These are phyloP conservation scores for Myodes glareolus DNA, from an alignment of 2,113 vertebrate species.

Conservation along the genomic window DNA sequence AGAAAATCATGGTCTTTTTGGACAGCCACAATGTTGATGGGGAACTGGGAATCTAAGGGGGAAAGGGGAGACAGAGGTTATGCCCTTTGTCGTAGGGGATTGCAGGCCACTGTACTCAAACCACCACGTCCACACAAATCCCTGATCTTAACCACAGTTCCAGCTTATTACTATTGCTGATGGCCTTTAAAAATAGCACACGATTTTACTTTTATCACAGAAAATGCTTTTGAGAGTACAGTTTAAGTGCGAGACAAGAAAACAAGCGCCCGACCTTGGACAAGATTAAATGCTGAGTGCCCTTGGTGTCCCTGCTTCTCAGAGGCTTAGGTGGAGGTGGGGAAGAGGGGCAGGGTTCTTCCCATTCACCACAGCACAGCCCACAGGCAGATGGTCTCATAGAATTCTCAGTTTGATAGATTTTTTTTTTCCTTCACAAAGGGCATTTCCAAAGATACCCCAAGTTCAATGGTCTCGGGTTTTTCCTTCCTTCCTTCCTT, in stretches of 20 bases:
- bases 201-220: constrained; percentile 49
- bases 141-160: background rate
- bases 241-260: background rate
- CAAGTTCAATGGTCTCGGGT: background rate
- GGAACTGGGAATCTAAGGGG: constrained; percentile 94
- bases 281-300: constrained; percentile 3
- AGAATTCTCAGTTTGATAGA: constrained; percentile 51
- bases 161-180: background rate
- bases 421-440: constrained; percentile 12
- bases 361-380: background rate
- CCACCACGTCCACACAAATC: background rate
- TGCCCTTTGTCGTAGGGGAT: constrained; percentile 8
- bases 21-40: constrained; percentile 96
- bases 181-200: constrained; percentile 32
- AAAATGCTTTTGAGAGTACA: constrained; percentile 48
- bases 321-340: background rate
- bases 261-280: constrained; percentile 58
- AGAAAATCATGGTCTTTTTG: constrained; percentile 99
- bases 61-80: constrained; percentile 56
- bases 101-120: background rate
- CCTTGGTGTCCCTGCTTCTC: background rate
- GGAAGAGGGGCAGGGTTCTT: background rate
- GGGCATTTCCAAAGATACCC: constrained; percentile 30
- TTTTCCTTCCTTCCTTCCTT: background rate
- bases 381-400: background rate